phyloP scores from a whole-genome alignment of 1,140 invertebrate genomes.

The Caerostris darwini region DNA sequence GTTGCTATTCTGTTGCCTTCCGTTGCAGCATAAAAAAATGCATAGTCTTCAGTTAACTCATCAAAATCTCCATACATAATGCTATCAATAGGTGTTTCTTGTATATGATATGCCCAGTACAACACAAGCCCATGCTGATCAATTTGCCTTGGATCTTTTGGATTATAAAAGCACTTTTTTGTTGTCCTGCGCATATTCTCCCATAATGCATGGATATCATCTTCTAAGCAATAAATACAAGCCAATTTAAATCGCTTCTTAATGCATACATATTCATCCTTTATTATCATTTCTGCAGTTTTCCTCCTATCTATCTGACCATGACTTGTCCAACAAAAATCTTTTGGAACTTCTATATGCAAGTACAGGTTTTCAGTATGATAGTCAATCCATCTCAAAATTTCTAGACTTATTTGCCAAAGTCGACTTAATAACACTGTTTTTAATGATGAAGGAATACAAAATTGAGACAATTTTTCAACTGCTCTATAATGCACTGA shows the following conservation, averaged over 20 bases:
- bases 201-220: conserved; percentile 19
- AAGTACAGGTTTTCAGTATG: neutral
- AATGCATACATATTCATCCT: conserved; percentile 42
- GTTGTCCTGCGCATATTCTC: neutral
- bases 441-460: neutral
- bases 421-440: neutral
- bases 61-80: neutral
- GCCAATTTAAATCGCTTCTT: conserved; percentile 49
- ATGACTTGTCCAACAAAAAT: conserved; percentile 58
- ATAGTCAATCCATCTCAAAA: neutral
- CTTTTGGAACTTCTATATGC: neutral
- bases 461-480: neutral
- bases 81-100: neutral
- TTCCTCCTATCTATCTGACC: conserved; percentile 49
- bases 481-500: neutral
- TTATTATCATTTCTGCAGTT: conserved; percentile 52
- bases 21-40: conserved; percentile 65
- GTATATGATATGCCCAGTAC: conserved; percentile 40
- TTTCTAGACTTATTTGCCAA: neutral
- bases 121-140: neutral
- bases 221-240: conserved; percentile 55
- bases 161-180: neutral
- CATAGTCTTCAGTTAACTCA: neutral
- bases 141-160: neutral
- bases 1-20: conserved; percentile 58